These are phyloP conservation scores for Oegoconia quadripuncta DNA, from an alignment of 2,888 invertebrate genomes.

Conservation along the genomic window DNA sequence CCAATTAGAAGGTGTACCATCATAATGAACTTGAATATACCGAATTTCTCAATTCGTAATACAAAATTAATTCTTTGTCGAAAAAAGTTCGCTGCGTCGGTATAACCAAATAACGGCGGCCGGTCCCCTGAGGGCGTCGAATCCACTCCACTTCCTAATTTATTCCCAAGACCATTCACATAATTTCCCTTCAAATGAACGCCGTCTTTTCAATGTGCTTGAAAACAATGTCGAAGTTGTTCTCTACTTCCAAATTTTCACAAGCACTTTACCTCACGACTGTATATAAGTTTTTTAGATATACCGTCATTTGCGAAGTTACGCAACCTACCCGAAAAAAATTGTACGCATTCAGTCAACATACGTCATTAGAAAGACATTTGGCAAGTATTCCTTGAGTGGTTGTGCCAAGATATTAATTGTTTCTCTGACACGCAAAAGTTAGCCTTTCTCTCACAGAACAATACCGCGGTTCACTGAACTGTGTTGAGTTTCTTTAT, in stretches of 20 bases:
- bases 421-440: slow-evolving; percentile 12
- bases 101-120: slow-evolving; percentile 44
- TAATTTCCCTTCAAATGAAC: slow-evolving; percentile 40
- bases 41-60: slow-evolving; percentile 27
- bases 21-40: neutral
- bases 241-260: slow-evolving; percentile 3
- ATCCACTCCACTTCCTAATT: slow-evolving; percentile 47
- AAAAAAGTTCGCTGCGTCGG: slow-evolving; percentile 46
- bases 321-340: slow-evolving; percentile 21
- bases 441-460: slow-evolving; percentile 12
- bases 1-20: neutral
- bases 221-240: slow-evolving; percentile 35
- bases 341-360: slow-evolving; percentile 1
- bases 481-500: too few relatives aligned
- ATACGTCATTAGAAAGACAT: slow-evolving; percentile 21
- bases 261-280: neutral
- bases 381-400: slow-evolving; percentile 18
- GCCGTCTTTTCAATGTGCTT: slow-evolving; percentile 48
- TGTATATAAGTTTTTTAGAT: slow-evolving; percentile 19
- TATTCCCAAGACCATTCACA: slow-evolving; percentile 52
- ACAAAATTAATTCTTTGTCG: slow-evolving; percentile 53
- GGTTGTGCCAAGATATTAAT: slow-evolving; percentile 19
- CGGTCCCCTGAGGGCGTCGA: slow-evolving; percentile 32
- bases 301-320: slow-evolving; percentile 32
- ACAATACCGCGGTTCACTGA: slow-evolving; percentile 12